A percentile compares a stretch with the other conserved stretches of the same genome.
Conservation (phyloP, 2,113 vertebrate species). For the Isichthys henryi region DNA sequence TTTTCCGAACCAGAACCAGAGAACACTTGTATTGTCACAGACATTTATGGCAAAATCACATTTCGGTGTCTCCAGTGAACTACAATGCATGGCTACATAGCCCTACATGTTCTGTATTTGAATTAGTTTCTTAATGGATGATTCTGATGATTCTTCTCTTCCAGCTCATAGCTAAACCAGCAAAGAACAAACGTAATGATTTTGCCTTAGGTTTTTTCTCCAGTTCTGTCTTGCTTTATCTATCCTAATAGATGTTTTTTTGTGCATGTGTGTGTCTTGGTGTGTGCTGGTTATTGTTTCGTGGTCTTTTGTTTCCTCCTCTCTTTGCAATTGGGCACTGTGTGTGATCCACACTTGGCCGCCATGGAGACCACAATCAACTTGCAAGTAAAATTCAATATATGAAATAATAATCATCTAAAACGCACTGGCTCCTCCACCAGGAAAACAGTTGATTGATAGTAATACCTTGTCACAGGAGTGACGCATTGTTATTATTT, state of each 20-base stretch:
- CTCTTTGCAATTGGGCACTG: conserved; percentile 44
- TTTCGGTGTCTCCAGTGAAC: neutral
- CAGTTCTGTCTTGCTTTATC: neutral
- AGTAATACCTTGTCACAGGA: conserved; percentile 57
- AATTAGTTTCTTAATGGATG: neutral
- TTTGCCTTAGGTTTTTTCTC: neutral
- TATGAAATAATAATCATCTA: conserved; percentile 64
- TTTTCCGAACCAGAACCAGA: neutral
- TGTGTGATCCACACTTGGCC: conserved; percentile 57
- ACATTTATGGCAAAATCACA: neutral
- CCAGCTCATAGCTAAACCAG: neutral
- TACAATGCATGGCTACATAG: neutral
- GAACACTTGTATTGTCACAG: neutral
- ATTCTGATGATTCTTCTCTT: neutral
- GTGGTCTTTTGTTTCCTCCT: conserved; percentile 46
- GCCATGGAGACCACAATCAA: conserved; percentile 68
- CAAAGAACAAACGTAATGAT: neutral
- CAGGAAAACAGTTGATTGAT: conserved; percentile 59
- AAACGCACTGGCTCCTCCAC: conserved; percentile 58
- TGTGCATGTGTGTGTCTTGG: neutral
- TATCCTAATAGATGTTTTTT: neutral
- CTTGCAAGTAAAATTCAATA: conserved; percentile 57
- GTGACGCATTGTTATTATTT: conserved; percentile 67
- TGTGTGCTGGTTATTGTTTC: conserved; percentile 30
- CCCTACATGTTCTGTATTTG: neutral